These are phyloP conservation scores for Gephyroberyx darwinii DNA, from an alignment of 2,797 vertebrate genomes.

Conservation along the genomic window DNA sequence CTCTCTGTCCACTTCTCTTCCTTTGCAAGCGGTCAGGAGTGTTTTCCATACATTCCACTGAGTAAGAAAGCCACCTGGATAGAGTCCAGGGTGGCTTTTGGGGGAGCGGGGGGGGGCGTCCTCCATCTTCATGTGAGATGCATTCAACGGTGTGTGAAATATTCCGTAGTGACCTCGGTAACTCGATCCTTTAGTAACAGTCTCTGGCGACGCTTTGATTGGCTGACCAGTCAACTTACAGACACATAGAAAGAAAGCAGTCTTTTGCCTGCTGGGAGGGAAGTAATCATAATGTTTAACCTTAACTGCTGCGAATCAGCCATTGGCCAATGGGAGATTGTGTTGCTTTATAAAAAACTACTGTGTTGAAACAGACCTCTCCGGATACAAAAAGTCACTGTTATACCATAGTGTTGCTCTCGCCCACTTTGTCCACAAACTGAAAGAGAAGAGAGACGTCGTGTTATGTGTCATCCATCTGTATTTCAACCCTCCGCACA, in stretches of 20 bases:
- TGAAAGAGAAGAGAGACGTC: conserved; percentile 72
- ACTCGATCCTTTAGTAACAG: conserved; percentile 78
- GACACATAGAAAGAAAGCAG: conserved; percentile 50
- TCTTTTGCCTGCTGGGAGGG: conserved; percentile 54
- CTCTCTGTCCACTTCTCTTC: conserved; percentile 15
- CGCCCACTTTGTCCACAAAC: conserved; percentile 94
- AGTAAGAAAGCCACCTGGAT: conserved; percentile 28
- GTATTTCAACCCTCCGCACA: not conserved
- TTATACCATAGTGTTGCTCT: conserved; percentile 99
- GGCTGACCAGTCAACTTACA: conserved; percentile 38
- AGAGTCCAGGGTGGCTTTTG: conserved; percentile 21
- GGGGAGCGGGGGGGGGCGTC: conserved; percentile 17
- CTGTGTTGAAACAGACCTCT: conserved; percentile 77
- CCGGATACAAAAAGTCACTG: conserved; percentile 69
- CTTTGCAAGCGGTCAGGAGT: not conserved
- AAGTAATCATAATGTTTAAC: conserved; percentile 34
- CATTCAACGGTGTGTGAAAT: conserved; percentile 15
- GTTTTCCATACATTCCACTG: conserved; percentile 28
- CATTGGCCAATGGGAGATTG: conserved; percentile 38
- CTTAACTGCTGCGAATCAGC: conserved; percentile 40
- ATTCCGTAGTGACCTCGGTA: conserved; percentile 67
- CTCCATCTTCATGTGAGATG: conserved; percentile 35
- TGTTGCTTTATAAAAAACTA: conserved; percentile 71
- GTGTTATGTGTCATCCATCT: not conserved
- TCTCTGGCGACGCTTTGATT: conserved; percentile 45